Conservation (phyloP, 2,113 vertebrate species). For the Atherinomorus stipes region DNA sequence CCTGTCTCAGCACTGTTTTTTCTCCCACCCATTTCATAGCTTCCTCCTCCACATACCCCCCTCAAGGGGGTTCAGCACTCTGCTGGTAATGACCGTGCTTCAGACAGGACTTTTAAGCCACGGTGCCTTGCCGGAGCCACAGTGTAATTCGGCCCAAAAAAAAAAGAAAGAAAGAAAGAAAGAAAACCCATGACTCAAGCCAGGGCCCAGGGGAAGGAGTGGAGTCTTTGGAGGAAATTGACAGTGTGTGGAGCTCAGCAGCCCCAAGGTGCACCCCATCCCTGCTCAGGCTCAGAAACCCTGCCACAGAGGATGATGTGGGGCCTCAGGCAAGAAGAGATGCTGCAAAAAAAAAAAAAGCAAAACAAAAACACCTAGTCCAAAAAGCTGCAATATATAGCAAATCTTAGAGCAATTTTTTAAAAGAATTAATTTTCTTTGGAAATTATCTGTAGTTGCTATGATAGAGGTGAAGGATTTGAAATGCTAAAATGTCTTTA, state of each 20-base stretch:
- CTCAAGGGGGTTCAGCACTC: constrained; percentile 67
- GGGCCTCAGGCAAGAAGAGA: constrained; percentile 60
- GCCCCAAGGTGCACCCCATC: constrained; percentile 67
- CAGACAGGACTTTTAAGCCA: constrained; percentile 75
- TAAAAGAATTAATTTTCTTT: background rate
- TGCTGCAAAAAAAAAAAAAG: constrained; percentile 21
- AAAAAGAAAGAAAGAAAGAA: constrained; percentile 19
- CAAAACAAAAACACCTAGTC: constrained; percentile 1
- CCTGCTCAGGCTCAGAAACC: constrained; percentile 69
- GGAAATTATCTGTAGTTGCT: background rate
- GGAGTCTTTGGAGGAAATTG: constrained; percentile 70
- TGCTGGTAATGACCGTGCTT: constrained; percentile 75
- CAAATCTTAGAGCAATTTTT: constrained; percentile 1
- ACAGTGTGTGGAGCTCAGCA: constrained; percentile 65
- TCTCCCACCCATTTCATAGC: constrained; percentile 44
- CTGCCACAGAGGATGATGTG: constrained; percentile 75
- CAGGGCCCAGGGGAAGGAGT: constrained; percentile 63
- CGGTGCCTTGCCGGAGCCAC: constrained; percentile 53
- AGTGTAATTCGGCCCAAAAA: constrained; percentile 59
- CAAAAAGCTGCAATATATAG: constrained; percentile 29
- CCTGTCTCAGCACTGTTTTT: constrained; percentile 49
- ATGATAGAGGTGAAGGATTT: background rate
- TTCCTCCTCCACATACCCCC: constrained; percentile 3
- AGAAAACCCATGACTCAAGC: constrained; percentile 61
- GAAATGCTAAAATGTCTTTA: background rate